A percentile compares a stretch with the other conserved stretches of the same genome.
Conservation (phyloP, 2,888 invertebrate species). For the Acleris sparsana region DNA sequence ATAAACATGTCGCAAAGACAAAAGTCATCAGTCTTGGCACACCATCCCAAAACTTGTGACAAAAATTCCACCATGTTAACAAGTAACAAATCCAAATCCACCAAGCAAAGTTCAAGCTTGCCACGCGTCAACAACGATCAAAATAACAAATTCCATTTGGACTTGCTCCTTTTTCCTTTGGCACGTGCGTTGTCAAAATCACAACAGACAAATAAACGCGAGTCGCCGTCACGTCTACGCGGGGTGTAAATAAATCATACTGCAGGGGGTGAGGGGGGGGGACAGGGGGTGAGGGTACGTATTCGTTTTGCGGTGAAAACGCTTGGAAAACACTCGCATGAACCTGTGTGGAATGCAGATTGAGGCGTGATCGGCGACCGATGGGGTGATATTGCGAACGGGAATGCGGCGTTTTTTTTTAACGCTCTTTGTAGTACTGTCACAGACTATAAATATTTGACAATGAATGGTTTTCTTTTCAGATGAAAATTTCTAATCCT, state of each 20-base stretch:
- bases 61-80: too few relatives aligned
- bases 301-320: conserved; percentile 36
- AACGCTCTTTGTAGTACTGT: too few relatives aligned
- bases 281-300: conserved; percentile 12
- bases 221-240: conserved; percentile 22
- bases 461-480: too few relatives aligned
- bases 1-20: too few relatives aligned
- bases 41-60: too few relatives aligned
- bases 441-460: too few relatives aligned
- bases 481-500: too few relatives aligned
- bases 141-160: too few relatives aligned
- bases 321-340: conserved; percentile 36
- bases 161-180: background rate
- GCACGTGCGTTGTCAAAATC: conserved; percentile 23
- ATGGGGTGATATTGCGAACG: conserved; percentile 37
- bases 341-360: conserved; percentile 33
- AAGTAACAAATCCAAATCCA: too few relatives aligned
- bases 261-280: background rate
- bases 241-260: conserved; percentile 35
- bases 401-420: conserved; percentile 1
- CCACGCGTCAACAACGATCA: too few relatives aligned
- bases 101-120: too few relatives aligned
- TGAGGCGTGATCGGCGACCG: conserved; percentile 19
- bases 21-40: too few relatives aligned
- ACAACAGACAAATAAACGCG: conserved; percentile 31